Base-by-base conservation (phyloP, 2,888 invertebrate species). In the Caenorhabditis sp. region DNA sequence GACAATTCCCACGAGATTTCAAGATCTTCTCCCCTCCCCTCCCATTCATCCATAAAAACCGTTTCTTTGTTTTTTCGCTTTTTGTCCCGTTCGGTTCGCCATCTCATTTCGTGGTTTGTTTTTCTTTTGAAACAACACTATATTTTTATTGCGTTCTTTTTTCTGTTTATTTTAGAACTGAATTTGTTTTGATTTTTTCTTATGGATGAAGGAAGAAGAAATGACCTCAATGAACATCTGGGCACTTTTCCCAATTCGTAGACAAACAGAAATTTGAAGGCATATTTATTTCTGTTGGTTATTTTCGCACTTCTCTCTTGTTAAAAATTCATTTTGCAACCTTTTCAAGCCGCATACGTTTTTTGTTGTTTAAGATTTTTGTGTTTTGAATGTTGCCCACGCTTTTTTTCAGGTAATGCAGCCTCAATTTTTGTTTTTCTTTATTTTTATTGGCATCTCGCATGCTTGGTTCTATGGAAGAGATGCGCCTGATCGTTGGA, bases 401-500 rank as follows among this genome's bases (percentile, higher is more conserved):
- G 36, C 36, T 12, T 31, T 31, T 31, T 31, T 31, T 4, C 31
- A 31, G 31, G 31, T 31, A 10, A 43, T 43, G 43, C 43, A 43
- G 14, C 43, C 43, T 43, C 14, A 12, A 19, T n/a, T 58, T 62
- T 63, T 67, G n/a, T 64, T 69, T 19, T 51, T 69, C 61, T 37
- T 57, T 36, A 64, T 55, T 2, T n/a, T 19, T 27, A 1, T 55
- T 36, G 24, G 58, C 2, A 12, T 62, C 36, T 37, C 68, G 10
- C 3, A 37, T 57, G 74, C 76, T 23, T 81, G 78, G 81, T 81
- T 77, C 60, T 81, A 81, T 59, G 78, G 77, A 19, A 62, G 81
- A 27, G 81, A 81, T 54, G 71, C 61, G 5, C 78, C 81, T 19
- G 76, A 78, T 69, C 63, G 78, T 12, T 81, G 81, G 81, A 76